Percentiles rank a stretch among this genome's conserved stretches.
phyloP scores from a whole-genome alignment of 2,888 invertebrate genomes.

The Spodoptera picta region DNA sequence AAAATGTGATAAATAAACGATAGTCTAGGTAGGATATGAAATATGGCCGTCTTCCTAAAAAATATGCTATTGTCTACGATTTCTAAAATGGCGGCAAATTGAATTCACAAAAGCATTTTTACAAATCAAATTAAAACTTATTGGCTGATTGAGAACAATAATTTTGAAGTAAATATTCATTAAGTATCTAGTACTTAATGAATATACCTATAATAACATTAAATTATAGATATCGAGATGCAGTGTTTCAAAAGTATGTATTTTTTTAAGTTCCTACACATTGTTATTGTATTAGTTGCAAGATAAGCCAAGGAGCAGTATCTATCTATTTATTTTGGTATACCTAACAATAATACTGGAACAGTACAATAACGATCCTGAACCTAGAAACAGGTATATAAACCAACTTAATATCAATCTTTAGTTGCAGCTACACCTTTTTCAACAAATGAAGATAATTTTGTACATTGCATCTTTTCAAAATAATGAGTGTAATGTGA shows the following conservation, averaged over 20 bases:
- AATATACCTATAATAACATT: constrained; percentile 7
- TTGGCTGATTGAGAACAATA: constrained; percentile 20
- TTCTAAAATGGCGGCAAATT: constrained; percentile 19
- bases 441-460: background rate
- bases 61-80: constrained; percentile 29
- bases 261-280: background rate
- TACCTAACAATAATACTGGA: no score
- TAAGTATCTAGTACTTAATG: no score
- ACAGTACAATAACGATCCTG: no score
- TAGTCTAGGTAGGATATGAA: constrained; percentile 51
- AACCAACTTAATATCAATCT: no score
- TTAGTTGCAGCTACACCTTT: no score
- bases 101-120: constrained; percentile 6
- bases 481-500: no score
- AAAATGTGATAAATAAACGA: constrained; percentile 55
- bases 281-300: no score
- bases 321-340: no score
- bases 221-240: background rate
- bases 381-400: no score
- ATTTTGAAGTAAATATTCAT: constrained; percentile 32
- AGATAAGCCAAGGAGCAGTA: no score
- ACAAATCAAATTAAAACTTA: constrained; percentile 2
- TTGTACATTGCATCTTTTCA: background rate
- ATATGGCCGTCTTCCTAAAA: constrained; percentile 38
- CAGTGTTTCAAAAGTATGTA: background rate